A percentile compares a stretch with the other conserved stretches of the same genome.
phyloP scores from a whole-genome alignment of 2,113 vertebrate genomes.

The Capreolus pygargus region DNA sequence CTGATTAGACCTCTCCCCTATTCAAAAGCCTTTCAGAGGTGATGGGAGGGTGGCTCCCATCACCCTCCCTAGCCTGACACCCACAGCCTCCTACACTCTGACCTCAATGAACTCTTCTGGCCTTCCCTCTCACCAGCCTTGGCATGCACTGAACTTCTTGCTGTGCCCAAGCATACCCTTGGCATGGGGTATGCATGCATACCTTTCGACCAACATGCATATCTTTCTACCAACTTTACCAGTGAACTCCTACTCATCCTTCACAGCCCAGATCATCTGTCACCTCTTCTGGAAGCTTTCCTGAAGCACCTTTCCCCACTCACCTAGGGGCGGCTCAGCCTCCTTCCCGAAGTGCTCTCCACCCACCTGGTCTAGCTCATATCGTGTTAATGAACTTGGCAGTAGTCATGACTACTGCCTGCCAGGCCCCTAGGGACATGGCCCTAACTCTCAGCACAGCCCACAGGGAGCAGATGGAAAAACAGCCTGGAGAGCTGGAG shows the following conservation, averaged over 20 bases:
- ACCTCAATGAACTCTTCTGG: not conserved
- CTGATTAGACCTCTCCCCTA: not conserved
- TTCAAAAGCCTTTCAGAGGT: not conserved
- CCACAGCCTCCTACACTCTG: not conserved
- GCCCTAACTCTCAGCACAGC: not conserved
- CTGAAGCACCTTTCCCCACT: not conserved
- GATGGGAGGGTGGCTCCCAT: not conserved
- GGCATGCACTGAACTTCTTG: not conserved
- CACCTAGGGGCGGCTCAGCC: not conserved
- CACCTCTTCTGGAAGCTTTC: not conserved
- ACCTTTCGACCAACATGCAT: not conserved
- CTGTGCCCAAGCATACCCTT: not conserved
- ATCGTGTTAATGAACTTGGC: not conserved
- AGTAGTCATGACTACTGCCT: not conserved
- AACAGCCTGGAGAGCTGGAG: not conserved
- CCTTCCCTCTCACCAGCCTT: not conserved
- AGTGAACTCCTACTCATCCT: not conserved
- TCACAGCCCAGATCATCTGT: not conserved
- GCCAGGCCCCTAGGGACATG: not conserved
- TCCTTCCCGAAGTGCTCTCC: not conserved
- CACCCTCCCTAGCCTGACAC: not conserved
- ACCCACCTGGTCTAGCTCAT: not conserved
- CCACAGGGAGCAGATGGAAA: not conserved
- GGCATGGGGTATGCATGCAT: not conserved
- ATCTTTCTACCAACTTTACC: not conserved